These are phyloP conservation scores for Cheirogaleus medius DNA, from an alignment of 2,113 vertebrate species.

Conservation along the genomic window DNA sequence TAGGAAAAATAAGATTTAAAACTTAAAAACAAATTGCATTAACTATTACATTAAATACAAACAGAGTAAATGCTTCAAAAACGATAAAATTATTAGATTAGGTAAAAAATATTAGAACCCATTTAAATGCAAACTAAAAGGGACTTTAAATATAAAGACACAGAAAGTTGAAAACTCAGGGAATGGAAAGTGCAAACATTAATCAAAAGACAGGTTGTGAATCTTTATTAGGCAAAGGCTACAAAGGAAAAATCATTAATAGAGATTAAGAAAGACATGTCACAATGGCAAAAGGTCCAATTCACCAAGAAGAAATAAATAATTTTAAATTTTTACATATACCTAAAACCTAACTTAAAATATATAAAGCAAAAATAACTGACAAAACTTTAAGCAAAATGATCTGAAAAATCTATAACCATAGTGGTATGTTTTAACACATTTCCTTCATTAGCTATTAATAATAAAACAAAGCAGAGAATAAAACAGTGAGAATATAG, in stretches of 20 bases:
- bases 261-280: not conserved
- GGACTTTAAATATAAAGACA: not conserved
- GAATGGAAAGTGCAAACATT: not conserved
- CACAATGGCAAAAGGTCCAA: not conserved
- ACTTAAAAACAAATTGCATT: not conserved
- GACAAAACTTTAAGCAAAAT: not conserved
- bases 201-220: not conserved
- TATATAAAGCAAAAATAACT: slow-evolving; percentile 30
- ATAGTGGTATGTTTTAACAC: not conserved
- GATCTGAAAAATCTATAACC: not conserved
- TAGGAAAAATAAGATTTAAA: not conserved
- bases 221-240: not conserved
- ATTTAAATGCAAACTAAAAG: not conserved
- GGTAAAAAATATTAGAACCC: not conserved
- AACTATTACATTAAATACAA: not conserved
- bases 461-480: slow-evolving; percentile 21
- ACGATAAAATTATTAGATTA: not conserved
- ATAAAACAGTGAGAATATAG: not conserved
- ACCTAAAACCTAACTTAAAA: not conserved
- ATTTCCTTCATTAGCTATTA: not conserved
- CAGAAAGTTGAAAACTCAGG: not conserved
- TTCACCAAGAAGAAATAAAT: not conserved
- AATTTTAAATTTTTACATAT: not conserved
- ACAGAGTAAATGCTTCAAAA: not conserved
- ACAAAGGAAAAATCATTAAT: not conserved